phyloP scores from a whole-genome alignment of 2,888 invertebrate genomes.

The Zeuzera pyrina region DNA sequence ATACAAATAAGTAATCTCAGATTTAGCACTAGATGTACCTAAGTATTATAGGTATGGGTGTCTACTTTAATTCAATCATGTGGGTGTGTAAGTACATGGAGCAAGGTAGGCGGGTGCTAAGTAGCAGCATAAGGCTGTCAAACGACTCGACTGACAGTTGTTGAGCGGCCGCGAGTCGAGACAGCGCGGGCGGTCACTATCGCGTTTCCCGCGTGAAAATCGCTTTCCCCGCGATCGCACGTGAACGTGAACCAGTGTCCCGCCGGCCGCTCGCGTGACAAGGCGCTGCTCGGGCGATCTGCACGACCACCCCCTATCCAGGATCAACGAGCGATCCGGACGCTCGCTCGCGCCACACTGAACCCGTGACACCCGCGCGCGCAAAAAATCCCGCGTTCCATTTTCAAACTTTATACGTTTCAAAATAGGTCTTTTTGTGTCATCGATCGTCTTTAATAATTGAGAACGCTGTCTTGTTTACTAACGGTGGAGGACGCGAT shows the following conservation, averaged over 20 bases:
- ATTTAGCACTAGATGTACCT: too few relatives aligned
- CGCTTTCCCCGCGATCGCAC: constrained; percentile 63
- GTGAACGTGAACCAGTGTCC: constrained; percentile 67
- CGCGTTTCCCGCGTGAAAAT: constrained; percentile 68
- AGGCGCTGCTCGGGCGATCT: too few relatives aligned
- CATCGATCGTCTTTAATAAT: constrained; percentile 51
- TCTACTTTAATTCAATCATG: too few relatives aligned
- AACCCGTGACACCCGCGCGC: constrained; percentile 39
- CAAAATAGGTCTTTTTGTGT: constrained; percentile 27
- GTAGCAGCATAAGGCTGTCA: constrained; percentile 2
- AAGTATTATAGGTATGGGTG: too few relatives aligned
- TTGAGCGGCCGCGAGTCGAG: constrained; percentile 48
- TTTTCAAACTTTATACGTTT: constrained; percentile 39
- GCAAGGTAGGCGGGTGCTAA: neutral
- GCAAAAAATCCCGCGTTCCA: constrained; percentile 39
- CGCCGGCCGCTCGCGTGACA: constrained; percentile 68
- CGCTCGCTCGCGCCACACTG: constrained; percentile 21
- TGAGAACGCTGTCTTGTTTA: constrained; percentile 39
- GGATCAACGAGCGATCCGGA: constrained; percentile 14
- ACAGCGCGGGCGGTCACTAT: constrained; percentile 62
- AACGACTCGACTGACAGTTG: constrained; percentile 49
- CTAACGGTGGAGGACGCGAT: constrained; percentile 61
- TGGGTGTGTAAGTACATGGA: neutral
- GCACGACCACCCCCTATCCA: constrained; percentile 29
- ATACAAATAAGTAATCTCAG: too few relatives aligned